Evolutionary conservation across 1,140 invertebrate species (phyloP).

Genomic region (Diploscapter pachys): DNA sequence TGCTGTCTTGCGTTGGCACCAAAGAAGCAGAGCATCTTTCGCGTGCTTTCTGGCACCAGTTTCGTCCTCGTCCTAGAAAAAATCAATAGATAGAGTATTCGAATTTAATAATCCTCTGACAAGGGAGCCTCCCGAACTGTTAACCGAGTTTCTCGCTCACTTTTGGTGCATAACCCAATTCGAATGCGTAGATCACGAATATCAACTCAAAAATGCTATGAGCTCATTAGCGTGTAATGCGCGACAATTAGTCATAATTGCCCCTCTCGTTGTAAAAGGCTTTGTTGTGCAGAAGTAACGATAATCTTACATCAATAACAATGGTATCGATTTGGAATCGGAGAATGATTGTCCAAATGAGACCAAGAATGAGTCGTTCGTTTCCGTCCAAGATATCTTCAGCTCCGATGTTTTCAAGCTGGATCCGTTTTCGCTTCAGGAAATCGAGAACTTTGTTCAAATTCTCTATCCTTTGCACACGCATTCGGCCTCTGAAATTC

Average conservation of each 20-base stretch:
- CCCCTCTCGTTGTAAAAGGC: background rate
- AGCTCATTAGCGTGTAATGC: too few relatives aligned
- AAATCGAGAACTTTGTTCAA: constrained; percentile 97
- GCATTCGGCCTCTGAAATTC: constrained; percentile 73
- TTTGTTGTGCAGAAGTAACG: background rate
- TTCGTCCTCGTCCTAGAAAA: constrained; percentile 81
- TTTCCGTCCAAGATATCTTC: constrained; percentile 99
- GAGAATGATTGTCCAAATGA: constrained; percentile 74
- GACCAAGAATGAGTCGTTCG: constrained; percentile 83
- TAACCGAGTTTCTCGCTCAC: too few relatives aligned
- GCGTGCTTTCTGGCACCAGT: constrained; percentile 96
- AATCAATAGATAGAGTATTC: background rate
- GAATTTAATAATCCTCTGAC: background rate
- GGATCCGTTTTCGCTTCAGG: constrained; percentile 70
- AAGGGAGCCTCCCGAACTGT: too few relatives aligned
- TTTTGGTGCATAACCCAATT: too few relatives aligned
- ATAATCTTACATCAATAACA: constrained; percentile 83
- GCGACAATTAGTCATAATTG: too few relatives aligned
- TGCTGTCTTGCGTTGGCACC: constrained; percentile 96
- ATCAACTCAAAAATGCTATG: too few relatives aligned
- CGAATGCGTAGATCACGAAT: too few relatives aligned
- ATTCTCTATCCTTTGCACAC: constrained; percentile 99
- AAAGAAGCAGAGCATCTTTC: constrained; percentile 93
- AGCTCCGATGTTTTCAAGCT: constrained; percentile 91
- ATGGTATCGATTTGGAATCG: constrained; percentile 82